A percentile compares a stretch with the other conserved stretches of the same genome.
phyloP scores from a whole-genome alignment of 2,113 vertebrate species.

The Hylia prasina region DNA sequence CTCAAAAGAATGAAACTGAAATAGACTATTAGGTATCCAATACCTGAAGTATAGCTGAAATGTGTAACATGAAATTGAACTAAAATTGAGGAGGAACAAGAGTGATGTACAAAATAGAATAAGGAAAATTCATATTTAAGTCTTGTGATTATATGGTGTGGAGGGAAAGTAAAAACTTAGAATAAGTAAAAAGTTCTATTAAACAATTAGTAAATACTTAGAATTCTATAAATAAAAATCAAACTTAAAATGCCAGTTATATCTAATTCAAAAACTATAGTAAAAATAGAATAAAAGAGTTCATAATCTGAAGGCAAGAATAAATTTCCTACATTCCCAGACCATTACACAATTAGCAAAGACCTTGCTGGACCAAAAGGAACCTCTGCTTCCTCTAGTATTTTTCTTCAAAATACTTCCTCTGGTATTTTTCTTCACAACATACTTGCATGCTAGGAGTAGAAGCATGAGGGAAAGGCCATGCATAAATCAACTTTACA shows the following conservation, averaged over 20 bases:
- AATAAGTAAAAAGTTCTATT: neutral
- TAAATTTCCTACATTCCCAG: neutral
- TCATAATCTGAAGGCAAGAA: neutral
- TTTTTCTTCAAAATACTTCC: neutral
- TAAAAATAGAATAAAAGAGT: neutral
- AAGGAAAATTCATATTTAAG: neutral
- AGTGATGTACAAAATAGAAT: neutral
- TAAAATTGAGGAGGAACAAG: neutral
- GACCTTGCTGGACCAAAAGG: neutral
- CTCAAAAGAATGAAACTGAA: neutral
- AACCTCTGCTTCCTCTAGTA: neutral
- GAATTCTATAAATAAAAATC: neutral
- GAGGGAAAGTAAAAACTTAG: neutral
- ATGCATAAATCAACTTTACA: neutral
- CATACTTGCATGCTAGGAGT: neutral
- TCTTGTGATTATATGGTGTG: neutral
- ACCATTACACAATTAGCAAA: neutral
- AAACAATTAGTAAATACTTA: neutral
- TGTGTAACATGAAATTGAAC: neutral
- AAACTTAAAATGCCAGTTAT: neutral
- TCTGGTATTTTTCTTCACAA: neutral
- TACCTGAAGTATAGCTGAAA: neutral
- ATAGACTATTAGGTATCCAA: neutral
- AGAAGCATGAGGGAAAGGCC: neutral
- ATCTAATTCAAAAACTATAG: neutral